phyloP scores from a whole-genome alignment of 2,888 invertebrate genomes.

The Hydraecia micacea region DNA sequence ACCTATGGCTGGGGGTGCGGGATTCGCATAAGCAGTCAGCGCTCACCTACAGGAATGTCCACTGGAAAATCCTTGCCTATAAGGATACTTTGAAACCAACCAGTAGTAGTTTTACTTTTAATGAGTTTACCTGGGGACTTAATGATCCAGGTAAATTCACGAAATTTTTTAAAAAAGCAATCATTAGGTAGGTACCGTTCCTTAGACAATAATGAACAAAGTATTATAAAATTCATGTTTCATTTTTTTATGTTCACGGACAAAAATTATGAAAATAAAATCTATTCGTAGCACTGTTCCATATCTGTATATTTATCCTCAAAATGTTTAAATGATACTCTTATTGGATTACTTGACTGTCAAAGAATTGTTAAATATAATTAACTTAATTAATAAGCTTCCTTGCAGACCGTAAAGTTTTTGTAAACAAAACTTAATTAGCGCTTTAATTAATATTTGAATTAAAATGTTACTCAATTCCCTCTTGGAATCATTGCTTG shows the following conservation, averaged over 20 bases:
- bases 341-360: conserved; percentile 15
- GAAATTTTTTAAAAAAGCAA: neutral
- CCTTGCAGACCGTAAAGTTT: conserved; percentile 14
- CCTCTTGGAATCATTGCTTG: conserved; percentile 33
- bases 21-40: no score
- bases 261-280: neutral
- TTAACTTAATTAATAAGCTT: conserved; percentile 33
- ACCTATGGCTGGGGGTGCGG: no score
- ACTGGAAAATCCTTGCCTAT: no score
- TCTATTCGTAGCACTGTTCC: neutral
- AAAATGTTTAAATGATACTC: conserved; percentile 7
- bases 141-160: neutral
- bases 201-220: neutral
- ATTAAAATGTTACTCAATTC: conserved; percentile 44
- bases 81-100: neutral
- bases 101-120: no score
- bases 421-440: conserved; percentile 38
- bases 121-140: neutral
- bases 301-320: neutral
- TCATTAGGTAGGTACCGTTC: neutral
- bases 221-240: neutral
- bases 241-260: neutral
- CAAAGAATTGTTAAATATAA: conserved; percentile 13
- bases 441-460: conserved; percentile 46
- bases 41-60: no score